phyloP scores from a whole-genome alignment of 2,113 vertebrate species.

The Sorex fumeus region DNA sequence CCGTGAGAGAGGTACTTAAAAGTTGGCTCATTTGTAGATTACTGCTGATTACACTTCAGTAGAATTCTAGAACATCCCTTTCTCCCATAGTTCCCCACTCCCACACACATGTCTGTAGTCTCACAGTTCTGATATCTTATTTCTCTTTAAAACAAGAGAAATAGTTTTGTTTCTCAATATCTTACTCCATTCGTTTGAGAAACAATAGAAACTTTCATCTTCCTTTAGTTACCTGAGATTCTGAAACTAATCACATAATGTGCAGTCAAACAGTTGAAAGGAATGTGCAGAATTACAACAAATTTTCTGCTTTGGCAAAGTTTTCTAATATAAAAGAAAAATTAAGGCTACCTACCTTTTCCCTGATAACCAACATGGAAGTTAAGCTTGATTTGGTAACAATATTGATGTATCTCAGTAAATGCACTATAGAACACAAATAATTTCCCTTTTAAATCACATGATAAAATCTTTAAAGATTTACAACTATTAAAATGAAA shows the following conservation, averaged over 20 bases:
- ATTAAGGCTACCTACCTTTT: background rate
- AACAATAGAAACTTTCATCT: background rate
- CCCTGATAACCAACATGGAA: background rate
- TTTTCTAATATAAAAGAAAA: background rate
- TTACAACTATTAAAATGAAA: constrained; percentile 12
- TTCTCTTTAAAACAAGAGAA: background rate
- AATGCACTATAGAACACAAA: background rate
- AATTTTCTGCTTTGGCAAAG: background rate
- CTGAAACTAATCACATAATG: background rate
- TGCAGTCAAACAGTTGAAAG: background rate
- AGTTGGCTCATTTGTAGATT: background rate
- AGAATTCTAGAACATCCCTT: background rate
- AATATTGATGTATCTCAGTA: background rate
- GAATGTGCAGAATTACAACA: background rate
- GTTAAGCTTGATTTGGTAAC: background rate
- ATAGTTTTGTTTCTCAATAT: background rate
- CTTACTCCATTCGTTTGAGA: background rate
- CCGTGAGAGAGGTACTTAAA: background rate
- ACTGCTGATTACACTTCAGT: background rate
- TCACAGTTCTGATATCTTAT: background rate
- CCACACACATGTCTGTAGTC: background rate
- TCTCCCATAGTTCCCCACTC: background rate
- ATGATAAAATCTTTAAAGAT: constrained; percentile 14
- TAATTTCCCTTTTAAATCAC: background rate
- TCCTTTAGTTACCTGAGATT: background rate